Percentiles rank a stretch among this genome's conserved stretches.
phyloP scores from a whole-genome alignment of 2,888 invertebrate species.

The Rapana venosa region DNA sequence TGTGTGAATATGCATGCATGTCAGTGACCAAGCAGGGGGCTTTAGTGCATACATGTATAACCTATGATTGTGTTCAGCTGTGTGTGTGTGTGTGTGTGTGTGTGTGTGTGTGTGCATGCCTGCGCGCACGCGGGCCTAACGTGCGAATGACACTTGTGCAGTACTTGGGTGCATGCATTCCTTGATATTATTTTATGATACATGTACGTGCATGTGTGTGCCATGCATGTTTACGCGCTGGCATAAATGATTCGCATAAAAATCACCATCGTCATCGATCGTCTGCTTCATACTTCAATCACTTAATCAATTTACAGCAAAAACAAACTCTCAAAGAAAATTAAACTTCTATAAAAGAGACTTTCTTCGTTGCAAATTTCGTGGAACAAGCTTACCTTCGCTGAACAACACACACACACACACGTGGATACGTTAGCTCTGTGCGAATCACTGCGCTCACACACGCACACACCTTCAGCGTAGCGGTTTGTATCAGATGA shows the following conservation, averaged over 20 bases:
- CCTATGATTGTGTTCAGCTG: too few species aligned
- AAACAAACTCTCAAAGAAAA: neutral
- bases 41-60: too few species aligned
- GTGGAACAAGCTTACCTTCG: neutral
- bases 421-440: neutral
- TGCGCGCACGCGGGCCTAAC: too few species aligned
- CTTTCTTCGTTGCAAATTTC: neutral
- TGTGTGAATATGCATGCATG: too few species aligned
- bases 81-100: too few species aligned
- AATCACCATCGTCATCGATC: neutral
- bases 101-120: too few species aligned
- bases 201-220: too few species aligned
- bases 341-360: neutral
- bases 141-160: too few species aligned
- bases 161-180: too few species aligned
- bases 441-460: neutral
- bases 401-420: neutral
- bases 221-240: neutral
- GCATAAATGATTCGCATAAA: neutral
- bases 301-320: neutral
- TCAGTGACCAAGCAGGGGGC: too few species aligned
- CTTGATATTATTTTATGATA: too few species aligned
- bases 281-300: neutral
- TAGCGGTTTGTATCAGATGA: conserved; percentile 6
- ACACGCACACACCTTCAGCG: neutral